phyloP scores from a whole-genome alignment of 2,797 vertebrate genomes.

The Acrocephalus scirpaceus region DNA sequence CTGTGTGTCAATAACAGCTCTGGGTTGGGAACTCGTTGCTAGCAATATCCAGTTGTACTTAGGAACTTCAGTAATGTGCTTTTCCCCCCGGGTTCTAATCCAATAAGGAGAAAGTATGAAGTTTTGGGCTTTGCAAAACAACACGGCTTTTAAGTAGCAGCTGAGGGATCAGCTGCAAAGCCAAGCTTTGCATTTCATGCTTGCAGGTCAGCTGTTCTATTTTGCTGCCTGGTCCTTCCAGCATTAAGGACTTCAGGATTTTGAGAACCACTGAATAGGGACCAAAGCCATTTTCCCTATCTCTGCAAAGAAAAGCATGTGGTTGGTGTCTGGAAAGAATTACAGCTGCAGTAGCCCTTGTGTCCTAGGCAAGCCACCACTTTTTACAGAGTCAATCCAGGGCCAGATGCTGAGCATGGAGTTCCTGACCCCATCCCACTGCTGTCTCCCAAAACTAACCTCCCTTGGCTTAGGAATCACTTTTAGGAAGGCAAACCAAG shows the following conservation, averaged over 20 bases:
- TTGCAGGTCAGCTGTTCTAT: slow-evolving; percentile 12
- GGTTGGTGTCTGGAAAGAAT: background rate
- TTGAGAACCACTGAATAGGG: background rate
- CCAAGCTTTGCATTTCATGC: slow-evolving; percentile 46
- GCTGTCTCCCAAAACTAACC: background rate
- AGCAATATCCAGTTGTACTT: background rate
- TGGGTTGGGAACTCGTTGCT: background rate
- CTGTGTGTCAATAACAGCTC: background rate
- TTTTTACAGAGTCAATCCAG: background rate
- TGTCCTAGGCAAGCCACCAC: background rate
- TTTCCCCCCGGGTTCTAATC: background rate
- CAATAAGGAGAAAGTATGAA: slow-evolving; percentile 15
- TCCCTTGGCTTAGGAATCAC: background rate
- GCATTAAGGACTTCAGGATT: background rate
- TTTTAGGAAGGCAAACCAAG: background rate
- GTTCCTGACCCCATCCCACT: background rate
- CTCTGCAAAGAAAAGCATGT: background rate
- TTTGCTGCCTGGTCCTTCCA: background rate
- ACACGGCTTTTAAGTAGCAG: slow-evolving; percentile 8
- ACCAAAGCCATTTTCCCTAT: background rate
- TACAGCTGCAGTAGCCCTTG: background rate
- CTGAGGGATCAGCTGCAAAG: slow-evolving; percentile 36
- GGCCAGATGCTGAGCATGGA: accelerated
- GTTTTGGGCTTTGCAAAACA: slow-evolving; percentile 36
- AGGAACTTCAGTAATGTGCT: slow-evolving; percentile 20